Conservation (phyloP, 1,140 invertebrate species). For the Cryptotermes secundus region DNA sequence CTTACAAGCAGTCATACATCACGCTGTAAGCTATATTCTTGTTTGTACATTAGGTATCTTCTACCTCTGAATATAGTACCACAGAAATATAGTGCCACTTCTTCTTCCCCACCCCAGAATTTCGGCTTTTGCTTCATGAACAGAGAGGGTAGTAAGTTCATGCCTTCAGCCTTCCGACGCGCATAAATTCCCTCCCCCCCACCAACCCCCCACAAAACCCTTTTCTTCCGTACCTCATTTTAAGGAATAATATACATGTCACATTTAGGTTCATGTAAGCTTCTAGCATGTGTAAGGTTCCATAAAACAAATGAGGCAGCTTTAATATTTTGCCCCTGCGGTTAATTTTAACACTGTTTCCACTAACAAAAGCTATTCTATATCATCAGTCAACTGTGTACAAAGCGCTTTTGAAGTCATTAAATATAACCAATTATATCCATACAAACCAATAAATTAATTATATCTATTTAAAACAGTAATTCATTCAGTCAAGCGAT, state of each 20-base stretch:
- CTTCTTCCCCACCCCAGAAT: not conserved
- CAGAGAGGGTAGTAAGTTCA: not conserved
- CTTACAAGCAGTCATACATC: not conserved
- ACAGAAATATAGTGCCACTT: not conserved
- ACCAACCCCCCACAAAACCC: not conserved
- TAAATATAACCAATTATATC: too few relatives aligned
- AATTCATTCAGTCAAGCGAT: too few relatives aligned
- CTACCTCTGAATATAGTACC: not conserved
- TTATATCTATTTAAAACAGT: too few relatives aligned
- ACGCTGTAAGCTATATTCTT: not conserved
- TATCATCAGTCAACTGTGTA: not conserved
- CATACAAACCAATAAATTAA: too few relatives aligned
- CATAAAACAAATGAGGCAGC: not conserved
- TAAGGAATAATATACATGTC: not conserved
- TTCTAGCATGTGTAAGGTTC: not conserved
- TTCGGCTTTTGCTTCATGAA: slow-evolving; percentile 6
- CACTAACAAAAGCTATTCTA: not conserved
- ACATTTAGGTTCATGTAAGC: not conserved
- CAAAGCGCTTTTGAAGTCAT: not conserved
- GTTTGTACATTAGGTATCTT: not conserved
- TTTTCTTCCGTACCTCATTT: not conserved
- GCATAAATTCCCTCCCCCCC: not conserved
- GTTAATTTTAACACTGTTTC: too few relatives aligned
- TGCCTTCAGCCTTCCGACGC: not conserved
- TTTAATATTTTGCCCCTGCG: too few relatives aligned